phyloP scores from a whole-genome alignment of 1,140 invertebrate genomes.

The Drosophila nigrodunni region DNA sequence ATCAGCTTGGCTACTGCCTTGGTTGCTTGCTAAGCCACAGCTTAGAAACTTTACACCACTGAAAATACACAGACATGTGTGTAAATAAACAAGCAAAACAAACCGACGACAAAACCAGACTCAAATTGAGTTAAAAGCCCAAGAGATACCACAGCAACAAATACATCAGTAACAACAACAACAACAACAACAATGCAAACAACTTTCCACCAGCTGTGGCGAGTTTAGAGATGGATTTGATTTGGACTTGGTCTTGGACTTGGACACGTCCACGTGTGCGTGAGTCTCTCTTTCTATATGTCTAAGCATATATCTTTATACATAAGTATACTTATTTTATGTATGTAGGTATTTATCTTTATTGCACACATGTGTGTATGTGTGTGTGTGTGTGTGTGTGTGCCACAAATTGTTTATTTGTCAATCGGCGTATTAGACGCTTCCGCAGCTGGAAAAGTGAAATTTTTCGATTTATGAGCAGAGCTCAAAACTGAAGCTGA shows the following conservation, averaged over 20 bases:
- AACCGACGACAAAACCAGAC: slow-evolving; percentile 45
- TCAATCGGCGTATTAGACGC: slow-evolving; percentile 70
- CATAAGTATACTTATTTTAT: slow-evolving; percentile 16
- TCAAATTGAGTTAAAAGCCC: slow-evolving; percentile 80
- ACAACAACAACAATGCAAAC: slow-evolving; percentile 62
- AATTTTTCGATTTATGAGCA: slow-evolving; percentile 64
- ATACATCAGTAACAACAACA: slow-evolving; percentile 37
- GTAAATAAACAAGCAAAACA: slow-evolving; percentile 66
- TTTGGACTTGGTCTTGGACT: slow-evolving; percentile 56
- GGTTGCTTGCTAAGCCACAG: slow-evolving; percentile 59
- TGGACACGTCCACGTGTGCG: slow-evolving; percentile 66
- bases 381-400: slow-evolving; percentile 11
- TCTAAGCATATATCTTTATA: slow-evolving; percentile 13
- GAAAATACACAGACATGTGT: slow-evolving; percentile 65
- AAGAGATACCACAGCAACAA: slow-evolving; percentile 62
- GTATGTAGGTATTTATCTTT: slow-evolving; percentile 1
- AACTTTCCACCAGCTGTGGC: slow-evolving; percentile 72
- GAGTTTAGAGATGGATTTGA: slow-evolving; percentile 63
- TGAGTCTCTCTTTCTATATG: slow-evolving; percentile 37
- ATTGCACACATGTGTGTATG: slow-evolving; percentile 6
- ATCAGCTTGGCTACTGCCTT: slow-evolving; percentile 46
- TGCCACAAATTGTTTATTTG: slow-evolving; percentile 77
- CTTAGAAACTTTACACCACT: slow-evolving; percentile 63
- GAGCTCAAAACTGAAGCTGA: slow-evolving; percentile 6
- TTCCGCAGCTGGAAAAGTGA: slow-evolving; percentile 62